Percentiles rank a stretch among this genome's conserved stretches.
Evolutionary conservation across 30 jellyfish, hydroid and myxozoan species (phyloP).

Genomic region (Aurelia sp.): DNA sequence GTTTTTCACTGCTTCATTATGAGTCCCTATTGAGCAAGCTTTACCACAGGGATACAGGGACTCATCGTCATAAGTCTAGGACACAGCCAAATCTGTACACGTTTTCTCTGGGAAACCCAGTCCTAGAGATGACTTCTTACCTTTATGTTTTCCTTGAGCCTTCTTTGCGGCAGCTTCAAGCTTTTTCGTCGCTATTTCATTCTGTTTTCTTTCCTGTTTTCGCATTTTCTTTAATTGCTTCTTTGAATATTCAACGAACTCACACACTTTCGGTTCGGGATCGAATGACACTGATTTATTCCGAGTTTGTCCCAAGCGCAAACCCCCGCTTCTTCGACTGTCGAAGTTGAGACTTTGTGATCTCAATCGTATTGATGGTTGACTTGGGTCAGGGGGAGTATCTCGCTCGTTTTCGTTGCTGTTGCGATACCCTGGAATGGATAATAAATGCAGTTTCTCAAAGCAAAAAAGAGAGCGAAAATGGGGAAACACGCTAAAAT

Average conservation of each 20-base stretch:
- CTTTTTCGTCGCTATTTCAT: constrained; percentile 50
- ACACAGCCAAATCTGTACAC: no score
- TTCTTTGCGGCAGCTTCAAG: constrained; percentile 50
- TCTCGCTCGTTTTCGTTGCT: neutral
- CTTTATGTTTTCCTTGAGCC: constrained; percentile 33
- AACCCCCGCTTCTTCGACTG: constrained; percentile 1
- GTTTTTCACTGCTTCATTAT: no score
- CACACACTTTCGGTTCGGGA: constrained; percentile 82
- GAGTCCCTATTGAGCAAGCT: no score
- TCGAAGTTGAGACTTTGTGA: constrained; percentile 53
- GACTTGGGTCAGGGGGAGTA: neutral
- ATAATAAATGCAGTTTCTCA: no score
- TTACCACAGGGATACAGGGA: no score
- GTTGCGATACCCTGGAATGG: no score
- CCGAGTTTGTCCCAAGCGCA: constrained; percentile 44
- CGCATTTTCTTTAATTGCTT: constrained; percentile 82
- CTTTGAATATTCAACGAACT: constrained; percentile 75
- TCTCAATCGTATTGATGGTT: constrained; percentile 12
- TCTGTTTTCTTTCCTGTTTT: constrained; percentile 69
- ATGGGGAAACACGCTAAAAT: no score
- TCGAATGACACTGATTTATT: constrained; percentile 86
- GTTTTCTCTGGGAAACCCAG: no score
- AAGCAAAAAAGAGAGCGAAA: no score
- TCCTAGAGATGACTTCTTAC: neutral
- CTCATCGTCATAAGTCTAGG: no score